Evolutionary conservation across 2,888 invertebrate species (phyloP).

Genomic region (Torymus auratus): DNA sequence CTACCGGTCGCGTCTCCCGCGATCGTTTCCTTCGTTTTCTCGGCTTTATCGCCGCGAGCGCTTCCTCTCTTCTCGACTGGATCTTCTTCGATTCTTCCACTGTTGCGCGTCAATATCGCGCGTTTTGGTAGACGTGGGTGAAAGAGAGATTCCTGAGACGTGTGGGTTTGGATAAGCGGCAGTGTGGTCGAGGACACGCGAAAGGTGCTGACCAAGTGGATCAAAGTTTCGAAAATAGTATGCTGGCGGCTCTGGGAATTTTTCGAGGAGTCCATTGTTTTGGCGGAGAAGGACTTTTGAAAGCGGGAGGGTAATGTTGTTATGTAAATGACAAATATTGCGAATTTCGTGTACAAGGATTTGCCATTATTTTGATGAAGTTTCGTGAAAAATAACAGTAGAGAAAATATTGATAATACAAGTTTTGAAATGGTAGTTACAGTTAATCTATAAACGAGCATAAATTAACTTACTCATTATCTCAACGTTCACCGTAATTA

Average conservation of each 20-base stretch:
- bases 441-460: too few species aligned
- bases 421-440: too few species aligned
- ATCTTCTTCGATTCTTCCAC: background rate
- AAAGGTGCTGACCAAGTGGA: too few species aligned
- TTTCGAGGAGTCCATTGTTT: slow-evolving; percentile 8
- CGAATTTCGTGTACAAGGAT: too few species aligned
- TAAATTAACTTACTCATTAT: background rate
- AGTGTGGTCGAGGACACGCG: too few species aligned
- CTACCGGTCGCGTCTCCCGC: slow-evolving; percentile 29
- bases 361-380: too few species aligned
- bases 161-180: too few species aligned
- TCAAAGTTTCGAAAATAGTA: background rate
- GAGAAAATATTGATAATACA: too few species aligned
- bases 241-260: background rate
- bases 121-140: slow-evolving; percentile 44
- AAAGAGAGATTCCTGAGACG: slow-evolving; percentile 44
- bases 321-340: background rate
- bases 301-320: background rate
- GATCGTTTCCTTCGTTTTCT: slow-evolving; percentile 19
- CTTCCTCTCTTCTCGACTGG: slow-evolving; percentile 13
- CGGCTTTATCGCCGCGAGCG: slow-evolving; percentile 44
- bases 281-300: background rate
- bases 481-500: too few species aligned
- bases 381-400: too few species aligned
- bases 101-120: slow-evolving; percentile 1